Conservation (phyloP, 1,140 invertebrate species). For the Drosophila bipectinata region DNA sequence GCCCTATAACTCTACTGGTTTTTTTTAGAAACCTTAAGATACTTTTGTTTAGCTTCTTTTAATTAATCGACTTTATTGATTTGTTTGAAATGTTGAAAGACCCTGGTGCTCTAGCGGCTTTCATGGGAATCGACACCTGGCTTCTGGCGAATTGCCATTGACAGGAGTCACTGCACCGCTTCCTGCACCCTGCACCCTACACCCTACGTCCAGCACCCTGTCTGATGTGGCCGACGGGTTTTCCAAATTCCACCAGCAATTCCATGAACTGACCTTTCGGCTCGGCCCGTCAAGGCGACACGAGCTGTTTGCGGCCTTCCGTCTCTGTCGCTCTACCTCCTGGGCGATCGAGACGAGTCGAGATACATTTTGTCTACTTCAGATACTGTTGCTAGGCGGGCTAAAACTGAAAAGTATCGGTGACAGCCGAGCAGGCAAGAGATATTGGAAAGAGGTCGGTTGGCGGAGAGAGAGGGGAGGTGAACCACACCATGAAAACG, state of each 20-base stretch:
- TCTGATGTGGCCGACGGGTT: constrained; percentile 1
- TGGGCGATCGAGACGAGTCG: constrained; percentile 20
- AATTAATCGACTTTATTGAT: neutral
- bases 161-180: constrained; percentile 12
- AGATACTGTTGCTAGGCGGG: constrained; percentile 48
- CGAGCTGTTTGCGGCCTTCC: constrained; percentile 22
- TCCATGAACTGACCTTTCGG: constrained; percentile 52
- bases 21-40: no score
- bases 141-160: constrained; percentile 5
- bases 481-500: constrained; percentile 54
- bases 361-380: constrained; percentile 6
- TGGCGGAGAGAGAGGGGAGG: neutral
- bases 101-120: neutral
- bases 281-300: constrained; percentile 41
- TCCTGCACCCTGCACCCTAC: neutral
- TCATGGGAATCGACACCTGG: constrained; percentile 2
- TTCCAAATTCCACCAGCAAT: constrained; percentile 12
- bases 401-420: constrained; percentile 33
- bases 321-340: constrained; percentile 13
- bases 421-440: constrained; percentile 37
- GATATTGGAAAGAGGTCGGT: neutral
- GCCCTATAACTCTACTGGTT: no score
- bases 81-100: neutral
- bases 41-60: neutral
- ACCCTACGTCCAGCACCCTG: neutral